These are phyloP conservation scores for Pemphredon lugubris DNA, from an alignment of 2,888 invertebrate genomes.

Conservation along the genomic window DNA sequence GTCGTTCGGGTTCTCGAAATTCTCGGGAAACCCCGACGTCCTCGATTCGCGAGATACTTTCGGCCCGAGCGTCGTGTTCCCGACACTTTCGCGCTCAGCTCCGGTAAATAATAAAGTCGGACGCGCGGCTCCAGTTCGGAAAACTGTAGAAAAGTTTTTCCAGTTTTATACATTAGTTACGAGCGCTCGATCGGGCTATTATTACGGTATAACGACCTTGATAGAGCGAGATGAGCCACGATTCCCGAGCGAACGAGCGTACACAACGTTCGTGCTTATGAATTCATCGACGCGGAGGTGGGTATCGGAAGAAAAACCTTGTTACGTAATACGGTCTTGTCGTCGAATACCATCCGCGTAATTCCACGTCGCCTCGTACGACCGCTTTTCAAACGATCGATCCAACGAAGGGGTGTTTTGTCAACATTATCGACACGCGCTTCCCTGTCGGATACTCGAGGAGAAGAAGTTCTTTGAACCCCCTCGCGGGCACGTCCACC, in stretches of 20 bases:
- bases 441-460: neutral
- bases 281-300: conserved; percentile 34
- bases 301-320: neutral
- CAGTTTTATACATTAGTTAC: no score
- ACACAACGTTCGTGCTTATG: conserved; percentile 24
- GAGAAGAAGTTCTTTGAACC: conserved; percentile 3
- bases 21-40: no score
- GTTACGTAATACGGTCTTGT: conserved; percentile 38
- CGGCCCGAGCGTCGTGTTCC: no score
- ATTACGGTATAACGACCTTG: conserved; percentile 22
- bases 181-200: neutral
- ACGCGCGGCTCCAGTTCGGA: no score
- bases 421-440: neutral
- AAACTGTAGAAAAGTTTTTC: no score
- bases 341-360: conserved; percentile 21
- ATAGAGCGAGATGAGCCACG: conserved; percentile 26
- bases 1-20: no score
- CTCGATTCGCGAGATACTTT: no score
- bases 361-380: conserved; percentile 16
- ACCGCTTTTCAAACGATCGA: no score
- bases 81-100: no score
- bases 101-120: no score
- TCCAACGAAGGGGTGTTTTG: conserved; percentile 11
- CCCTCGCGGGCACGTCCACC: neutral
- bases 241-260: conserved; percentile 30